Evolutionary conservation across 2,888 invertebrate genomes (phyloP).

Genomic region (Oscheius sp.): DNA sequence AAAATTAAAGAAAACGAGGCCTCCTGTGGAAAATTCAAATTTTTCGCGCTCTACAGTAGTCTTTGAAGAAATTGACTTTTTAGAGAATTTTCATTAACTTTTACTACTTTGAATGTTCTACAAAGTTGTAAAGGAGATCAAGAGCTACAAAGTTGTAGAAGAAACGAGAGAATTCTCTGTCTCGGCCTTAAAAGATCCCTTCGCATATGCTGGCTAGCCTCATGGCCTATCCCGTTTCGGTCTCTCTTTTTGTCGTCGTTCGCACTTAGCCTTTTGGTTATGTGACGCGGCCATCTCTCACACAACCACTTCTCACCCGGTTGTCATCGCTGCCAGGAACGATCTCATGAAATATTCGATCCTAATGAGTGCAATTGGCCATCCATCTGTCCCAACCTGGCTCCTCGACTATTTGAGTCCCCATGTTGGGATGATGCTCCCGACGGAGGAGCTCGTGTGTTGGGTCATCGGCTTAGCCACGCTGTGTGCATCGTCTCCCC

Average conservation of each 20-base stretch:
- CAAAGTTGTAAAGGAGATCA: too few species aligned
- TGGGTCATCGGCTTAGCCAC: conserved; percentile 16
- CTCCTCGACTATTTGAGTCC: background rate
- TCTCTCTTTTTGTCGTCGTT: background rate
- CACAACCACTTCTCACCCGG: conserved; percentile 21
- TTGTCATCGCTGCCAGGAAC: conserved; percentile 7
- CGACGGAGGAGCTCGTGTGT: conserved; percentile 14
- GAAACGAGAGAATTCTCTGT: too few species aligned
- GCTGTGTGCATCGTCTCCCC: conserved; percentile 4
- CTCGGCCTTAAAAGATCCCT: too few species aligned
- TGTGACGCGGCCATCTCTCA: background rate
- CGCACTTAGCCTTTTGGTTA: conserved; percentile 19
- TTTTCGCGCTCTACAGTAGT: too few species aligned
- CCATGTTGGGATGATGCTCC: conserved; percentile 10
- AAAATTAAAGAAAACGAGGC: too few species aligned
- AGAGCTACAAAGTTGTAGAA: too few species aligned
- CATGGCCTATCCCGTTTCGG: conserved; percentile 1
- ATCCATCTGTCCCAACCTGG: conserved; percentile 8
- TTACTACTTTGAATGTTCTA: too few species aligned
- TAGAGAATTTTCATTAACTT: too few species aligned
- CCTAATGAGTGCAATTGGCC: background rate
- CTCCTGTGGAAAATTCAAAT: too few species aligned
- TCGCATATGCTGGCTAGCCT: too few species aligned
- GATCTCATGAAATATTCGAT: conserved; percentile 15
- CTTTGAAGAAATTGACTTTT: too few species aligned